These are phyloP conservation scores for Pseudomyrmex concolor DNA, from an alignment of 1,140 invertebrate species.

Conservation along the genomic window DNA sequence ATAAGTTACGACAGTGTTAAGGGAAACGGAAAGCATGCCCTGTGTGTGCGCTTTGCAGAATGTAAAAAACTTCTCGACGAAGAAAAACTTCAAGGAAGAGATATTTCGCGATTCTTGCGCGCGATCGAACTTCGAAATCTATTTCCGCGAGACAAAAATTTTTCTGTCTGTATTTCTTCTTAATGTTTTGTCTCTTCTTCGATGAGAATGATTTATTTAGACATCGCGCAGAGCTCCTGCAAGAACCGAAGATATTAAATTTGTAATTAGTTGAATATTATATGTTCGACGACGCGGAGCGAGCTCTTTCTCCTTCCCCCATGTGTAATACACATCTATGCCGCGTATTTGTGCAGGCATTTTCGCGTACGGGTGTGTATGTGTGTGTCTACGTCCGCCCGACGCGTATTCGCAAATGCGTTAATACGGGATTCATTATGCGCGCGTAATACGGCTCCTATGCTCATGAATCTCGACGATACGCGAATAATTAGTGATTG, in stretches of 20 bases:
- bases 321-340: conserved; percentile 34
- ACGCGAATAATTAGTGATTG: conserved; percentile 75
- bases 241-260: conserved; percentile 78
- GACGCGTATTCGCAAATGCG: conserved; percentile 55
- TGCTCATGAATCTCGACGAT: conserved; percentile 57
- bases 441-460: conserved; percentile 55
- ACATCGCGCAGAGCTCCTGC: conserved; percentile 62
- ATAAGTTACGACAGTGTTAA: conserved; percentile 83
- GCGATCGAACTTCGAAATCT: too few species aligned
- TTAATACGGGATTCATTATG: conserved; percentile 78
- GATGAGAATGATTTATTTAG: conserved; percentile 67
- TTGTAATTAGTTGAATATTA: conserved; percentile 81
- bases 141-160: conserved; percentile 52
- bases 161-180: conserved; percentile 43
- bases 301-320: background rate
- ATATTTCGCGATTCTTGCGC: conserved; percentile 1
- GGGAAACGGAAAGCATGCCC: conserved; percentile 76
- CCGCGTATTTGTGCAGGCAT: conserved; percentile 15
- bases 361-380: conserved; percentile 15
- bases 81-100: background rate
- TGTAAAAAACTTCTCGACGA: conserved; percentile 37
- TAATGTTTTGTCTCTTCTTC: conserved; percentile 25
- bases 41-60: conserved; percentile 46
- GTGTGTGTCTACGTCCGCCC: conserved; percentile 37
- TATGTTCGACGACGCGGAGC: conserved; percentile 69